Base-by-base conservation (phyloP, 2,797 vertebrate genomes). In the Chelidonichthys spinosus region DNA sequence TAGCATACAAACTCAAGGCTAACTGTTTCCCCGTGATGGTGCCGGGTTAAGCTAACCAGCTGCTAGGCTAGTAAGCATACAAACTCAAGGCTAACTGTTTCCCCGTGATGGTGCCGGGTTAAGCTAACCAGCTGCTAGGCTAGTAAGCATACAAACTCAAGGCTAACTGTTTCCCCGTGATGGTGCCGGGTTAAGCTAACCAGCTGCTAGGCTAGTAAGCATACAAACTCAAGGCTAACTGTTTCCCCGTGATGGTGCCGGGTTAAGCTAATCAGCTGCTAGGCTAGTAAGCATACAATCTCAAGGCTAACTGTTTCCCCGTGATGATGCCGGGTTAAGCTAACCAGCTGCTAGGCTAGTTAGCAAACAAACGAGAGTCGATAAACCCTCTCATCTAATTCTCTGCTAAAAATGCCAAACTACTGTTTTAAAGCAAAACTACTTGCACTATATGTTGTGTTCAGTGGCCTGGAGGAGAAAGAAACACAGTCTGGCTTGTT, bases 401-500 rank as follows among this genome's bases (percentile, higher is more conserved):
- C 43, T 69, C 14, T 10, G 65, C 0, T 58, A 52, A 35, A 67
- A 72, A 44, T 40, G 14, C 46, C 0, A 35, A 68, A 59, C 40
- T 50, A 18, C 3, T 36, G 39, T 50, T 53, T 72, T 33, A 32
- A 63, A 54, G 25, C 42, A 32, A 72, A 37, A 11, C 13, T 50
- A 18, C 76, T 35, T 43, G 42, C 54, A 6, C 7, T 53, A 3
- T 32, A 11, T 68, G 36, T 40, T 18, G 7, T 43, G 2, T 53
- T 50, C 54, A 18, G 6, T 44, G 13, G 40, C 36, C 61, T 13
- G 8, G 69, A 72, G 25, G 63, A 42, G 18, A 58, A 50, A 9
- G 60, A 52, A 32, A 74, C 67, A 55, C 63, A 58, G 80, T 72
- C 63, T 76, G 33, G 11, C 52, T 43, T 61, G 47, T 74, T 73